phyloP scores from a whole-genome alignment of 2,113 vertebrate species.

The Phocoena phocoena region DNA sequence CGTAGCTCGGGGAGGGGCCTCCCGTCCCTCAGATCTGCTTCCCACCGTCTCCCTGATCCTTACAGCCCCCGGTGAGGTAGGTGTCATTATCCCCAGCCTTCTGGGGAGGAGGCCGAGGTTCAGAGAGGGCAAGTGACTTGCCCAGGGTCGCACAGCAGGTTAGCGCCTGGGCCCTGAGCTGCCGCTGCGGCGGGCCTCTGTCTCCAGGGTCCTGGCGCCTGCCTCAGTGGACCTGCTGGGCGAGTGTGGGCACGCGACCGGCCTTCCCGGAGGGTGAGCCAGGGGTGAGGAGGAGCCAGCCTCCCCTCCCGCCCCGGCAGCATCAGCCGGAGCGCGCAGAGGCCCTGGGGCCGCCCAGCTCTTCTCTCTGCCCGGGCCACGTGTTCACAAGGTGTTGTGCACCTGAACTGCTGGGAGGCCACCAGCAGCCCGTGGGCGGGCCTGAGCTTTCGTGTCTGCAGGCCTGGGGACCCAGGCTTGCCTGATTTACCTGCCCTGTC shows the following conservation, averaged over 20 bases:
- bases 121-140: not conserved
- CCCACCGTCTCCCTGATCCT: not conserved
- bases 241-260: fast-evolving
- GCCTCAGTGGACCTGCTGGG: not conserved
- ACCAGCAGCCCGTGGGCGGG: too few species aligned
- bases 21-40: not conserved
- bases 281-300: fast-evolving
- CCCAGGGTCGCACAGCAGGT: not conserved
- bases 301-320: not conserved
- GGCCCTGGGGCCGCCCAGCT: not conserved
- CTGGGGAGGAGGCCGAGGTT: not conserved
- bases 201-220: not conserved
- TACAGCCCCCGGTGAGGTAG: not conserved
- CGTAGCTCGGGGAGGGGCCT: not conserved
- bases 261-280: fast-evolving
- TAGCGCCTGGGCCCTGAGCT: not conserved
- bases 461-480: not conserved
- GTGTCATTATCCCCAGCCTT: fast-evolving
- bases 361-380: fast-evolving
- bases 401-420: fast-evolving
- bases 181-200: fast-evolving
- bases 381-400: fast-evolving
- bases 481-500: fast-evolving
- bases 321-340: fast-evolving
- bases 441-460: fast-evolving